Evolutionary conservation across 2,113 vertebrate species (phyloP), one percentile per base, ranked within the genome.

Genomic region (Phaethon lepturus): DNA sequence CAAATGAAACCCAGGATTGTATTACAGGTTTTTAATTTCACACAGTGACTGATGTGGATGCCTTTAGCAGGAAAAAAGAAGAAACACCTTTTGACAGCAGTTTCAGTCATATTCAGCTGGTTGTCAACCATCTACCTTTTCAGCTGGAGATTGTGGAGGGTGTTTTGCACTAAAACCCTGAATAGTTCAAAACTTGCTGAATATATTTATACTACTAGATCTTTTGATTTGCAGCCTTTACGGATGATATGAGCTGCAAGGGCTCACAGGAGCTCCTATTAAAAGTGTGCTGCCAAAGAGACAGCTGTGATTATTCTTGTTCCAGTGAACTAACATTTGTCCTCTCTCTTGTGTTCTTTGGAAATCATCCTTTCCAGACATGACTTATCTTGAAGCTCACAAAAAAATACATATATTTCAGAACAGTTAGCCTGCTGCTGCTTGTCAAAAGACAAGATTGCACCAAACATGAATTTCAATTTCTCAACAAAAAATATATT

Each of bases 1-100:
- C 19, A 96, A 93, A 86, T 58, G 50, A 86, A 96, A 75, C 66
- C 25, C 38, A 80, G 58, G 44, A 83, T 33, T 68, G 45, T 33
- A 64, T 77, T 83, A 66, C 28, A 82, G n/a, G 11, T 31, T 94
- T 90, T 67, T 93, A 35, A 63, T 74, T 88, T 80, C 49, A 47
- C 38, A 60, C 17, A 69, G 68, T 66, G 67, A 88, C 38, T 90
- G 75, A 77, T 64, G 10, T 47, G 42, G n/a, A 72, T 75, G 50
- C 13, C 42, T 56, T 58, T 42, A 75, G 31, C 8, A 64, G 33
- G 16, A 72, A 64, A 71, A 83, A 42, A 29, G 33, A 79, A 60
- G 8, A 40, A 69, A 40, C 1, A 7, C 10, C 11, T 71, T 78
- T 72, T 75, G 55, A 63, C 17, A 53, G 22, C 16, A 72, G 23